Evolutionary conservation across 2,888 invertebrate genomes (phyloP).

Genomic region (Biston betularia): DNA sequence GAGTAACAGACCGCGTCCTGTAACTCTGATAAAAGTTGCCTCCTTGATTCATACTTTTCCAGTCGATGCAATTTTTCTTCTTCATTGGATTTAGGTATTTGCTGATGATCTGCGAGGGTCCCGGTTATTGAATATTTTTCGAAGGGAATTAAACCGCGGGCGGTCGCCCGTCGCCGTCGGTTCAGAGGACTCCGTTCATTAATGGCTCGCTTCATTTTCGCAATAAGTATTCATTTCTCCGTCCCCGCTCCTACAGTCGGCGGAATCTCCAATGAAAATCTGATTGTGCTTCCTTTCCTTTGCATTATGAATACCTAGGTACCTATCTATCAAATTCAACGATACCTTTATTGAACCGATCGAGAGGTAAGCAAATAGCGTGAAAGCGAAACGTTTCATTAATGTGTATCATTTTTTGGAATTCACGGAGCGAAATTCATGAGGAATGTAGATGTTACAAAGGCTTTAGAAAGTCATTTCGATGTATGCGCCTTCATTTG

Average conservation of each 20-base stretch:
- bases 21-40: slow-evolving; percentile 22
- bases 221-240: slow-evolving; percentile 84
- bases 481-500: slow-evolving; percentile 69
- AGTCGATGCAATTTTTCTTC: slow-evolving; percentile 66
- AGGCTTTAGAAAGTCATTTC: slow-evolving; percentile 67
- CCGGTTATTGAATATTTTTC: slow-evolving; percentile 81
- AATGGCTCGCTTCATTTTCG: slow-evolving; percentile 79
- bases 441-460: slow-evolving; percentile 60
- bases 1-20: slow-evolving; percentile 39
- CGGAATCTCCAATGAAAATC: slow-evolving; percentile 76
- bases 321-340: slow-evolving; percentile 70
- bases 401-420: slow-evolving; percentile 61
- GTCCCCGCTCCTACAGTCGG: slow-evolving; percentile 46
- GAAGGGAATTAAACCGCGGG: slow-evolving; percentile 76
- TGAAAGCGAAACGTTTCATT: slow-evolving; percentile 61
- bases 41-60: slow-evolving; percentile 52
- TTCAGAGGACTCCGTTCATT: slow-evolving; percentile 73
- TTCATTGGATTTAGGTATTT: slow-evolving; percentile 63
- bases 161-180: slow-evolving; percentile 58
- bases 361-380: slow-evolving; percentile 68
- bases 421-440: slow-evolving; percentile 52
- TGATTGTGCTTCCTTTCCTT: slow-evolving; percentile 79
- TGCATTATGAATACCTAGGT: slow-evolving; percentile 70
- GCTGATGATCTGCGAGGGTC: slow-evolving; percentile 62
- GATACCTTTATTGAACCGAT: slow-evolving; percentile 70